Evolutionary conservation across 2,797 vertebrate species (phyloP).

Genomic region (Chaetodon trifasciatus): DNA sequence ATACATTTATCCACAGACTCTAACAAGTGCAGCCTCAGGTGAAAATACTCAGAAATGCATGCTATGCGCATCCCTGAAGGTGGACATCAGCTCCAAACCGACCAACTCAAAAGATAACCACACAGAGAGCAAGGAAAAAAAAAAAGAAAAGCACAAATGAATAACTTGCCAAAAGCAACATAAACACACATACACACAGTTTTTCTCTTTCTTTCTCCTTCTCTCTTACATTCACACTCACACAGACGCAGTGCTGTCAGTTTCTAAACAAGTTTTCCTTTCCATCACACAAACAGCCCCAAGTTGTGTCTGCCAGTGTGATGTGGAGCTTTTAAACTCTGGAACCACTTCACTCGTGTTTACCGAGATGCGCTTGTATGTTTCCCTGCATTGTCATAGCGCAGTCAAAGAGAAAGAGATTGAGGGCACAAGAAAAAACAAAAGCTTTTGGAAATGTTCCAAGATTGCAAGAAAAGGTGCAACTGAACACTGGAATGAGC

Average conservation of each 20-base stretch:
- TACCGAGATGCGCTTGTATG: conserved; percentile 74
- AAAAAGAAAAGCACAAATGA: conserved; percentile 66
- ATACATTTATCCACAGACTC: conserved; percentile 86
- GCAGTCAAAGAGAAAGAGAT: conserved; percentile 75
- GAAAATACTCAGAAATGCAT: conserved; percentile 86
- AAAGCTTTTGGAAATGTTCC: conserved; percentile 75
- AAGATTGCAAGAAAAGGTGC: conserved; percentile 72
- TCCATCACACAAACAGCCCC: conserved; percentile 81
- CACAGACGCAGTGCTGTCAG: conserved; percentile 67
- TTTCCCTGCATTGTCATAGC: conserved; percentile 76
- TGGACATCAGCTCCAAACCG: conserved; percentile 81
- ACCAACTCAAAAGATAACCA: conserved; percentile 79
- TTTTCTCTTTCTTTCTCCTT: neutral
- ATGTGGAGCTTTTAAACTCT: conserved; percentile 82
- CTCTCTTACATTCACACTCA: conserved; percentile 13
- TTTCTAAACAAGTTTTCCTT: conserved; percentile 81
- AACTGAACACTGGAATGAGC: conserved; percentile 59
- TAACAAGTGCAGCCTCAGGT: conserved; percentile 86
- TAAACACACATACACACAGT: conserved; percentile 55
- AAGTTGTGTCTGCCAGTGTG: conserved; percentile 80
- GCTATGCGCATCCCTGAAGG: conserved; percentile 82
- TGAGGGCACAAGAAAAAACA: conserved; percentile 68
- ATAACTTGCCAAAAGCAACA: conserved; percentile 84
- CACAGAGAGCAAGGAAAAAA: conserved; percentile 68
- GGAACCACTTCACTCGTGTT: conserved; percentile 81